Conservation (phyloP, 2,797 vertebrate genomes). For the Balearica regulorum region DNA sequence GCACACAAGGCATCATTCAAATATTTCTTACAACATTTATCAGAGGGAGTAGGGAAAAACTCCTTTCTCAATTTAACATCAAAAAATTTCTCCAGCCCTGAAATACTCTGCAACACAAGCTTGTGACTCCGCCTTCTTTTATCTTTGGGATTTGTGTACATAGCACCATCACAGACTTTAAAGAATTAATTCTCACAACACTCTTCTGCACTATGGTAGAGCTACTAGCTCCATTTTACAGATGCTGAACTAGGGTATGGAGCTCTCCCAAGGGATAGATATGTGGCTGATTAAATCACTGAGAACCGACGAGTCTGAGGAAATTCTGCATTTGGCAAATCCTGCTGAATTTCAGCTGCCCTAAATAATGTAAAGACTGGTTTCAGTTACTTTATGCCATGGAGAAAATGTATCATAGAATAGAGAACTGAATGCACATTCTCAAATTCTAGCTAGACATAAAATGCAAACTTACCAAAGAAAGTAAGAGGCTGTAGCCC, state of each 20-base stretch:
- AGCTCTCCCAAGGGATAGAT: neutral
- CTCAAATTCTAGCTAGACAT: neutral
- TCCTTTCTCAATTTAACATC: neutral
- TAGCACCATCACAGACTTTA: neutral
- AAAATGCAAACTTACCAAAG: neutral
- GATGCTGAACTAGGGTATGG: neutral
- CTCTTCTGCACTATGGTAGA: neutral
- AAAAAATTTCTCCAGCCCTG: neutral
- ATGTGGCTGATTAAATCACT: neutral
- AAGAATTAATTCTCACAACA: neutral
- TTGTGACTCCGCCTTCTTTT: neutral
- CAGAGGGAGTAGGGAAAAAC: neutral
- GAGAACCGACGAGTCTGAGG: neutral
- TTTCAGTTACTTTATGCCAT: neutral
- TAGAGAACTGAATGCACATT: neutral
- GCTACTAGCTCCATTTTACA: neutral
- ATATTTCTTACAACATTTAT: neutral
- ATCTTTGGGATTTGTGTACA: neutral
- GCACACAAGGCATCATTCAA: neutral
- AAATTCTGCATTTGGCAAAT: neutral
- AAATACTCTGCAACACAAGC: neutral
- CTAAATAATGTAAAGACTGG: neutral
- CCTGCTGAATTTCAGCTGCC: neutral
- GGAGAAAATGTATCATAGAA: neutral
- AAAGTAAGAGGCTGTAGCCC: neutral